Evolutionary conservation across 2,113 vertebrate genomes (phyloP), one percentile per base, ranked within the genome.

Genomic region (Rhinolophus sinicus): DNA sequence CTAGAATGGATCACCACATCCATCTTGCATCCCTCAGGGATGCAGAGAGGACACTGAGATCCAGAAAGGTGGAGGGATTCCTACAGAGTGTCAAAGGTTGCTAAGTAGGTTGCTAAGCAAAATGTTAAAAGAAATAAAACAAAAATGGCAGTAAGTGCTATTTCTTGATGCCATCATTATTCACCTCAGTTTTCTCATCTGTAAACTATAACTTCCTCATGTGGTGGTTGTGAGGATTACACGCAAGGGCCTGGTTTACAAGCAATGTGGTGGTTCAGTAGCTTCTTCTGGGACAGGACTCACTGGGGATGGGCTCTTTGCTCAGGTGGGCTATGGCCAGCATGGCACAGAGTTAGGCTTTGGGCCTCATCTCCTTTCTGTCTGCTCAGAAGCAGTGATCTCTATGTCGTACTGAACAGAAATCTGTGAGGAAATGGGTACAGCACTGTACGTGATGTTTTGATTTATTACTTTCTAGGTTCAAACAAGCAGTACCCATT

Each of bases 1-100:
- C 96, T 84, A 56, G 78, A 44, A 95, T 90, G 21, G 62, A 47
- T 30, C 62, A 35, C 33, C 8, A 6, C 8, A 19, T 12, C 38
- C 26, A 60, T 3, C 6, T 1, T 1, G 2, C 33, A n/a, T 2
- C 8, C 18, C 8, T 0, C 50, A 50, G 2, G n/a, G 73, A 33
- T 2, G 14, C 15, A 14, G 44, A 26, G 86, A 80, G 80, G 40
- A 69, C 77, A 19, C 3, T 8, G 72, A 64, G 54, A 64, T 30
- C 52, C 40, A 33, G 70, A 52, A 60, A 82, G 52, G n/a, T 1
- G 5, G 54, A 88, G 54, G 52, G 58, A 21, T 85, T 70, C n/a
- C 47, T 21, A 7, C 1, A 69, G 16, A 60, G 24, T 58, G 52
- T 80, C 67, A 73, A 67, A 88, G 58, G 19, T 65, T 70, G 40